Evolutionary conservation across 2,888 invertebrate genomes (phyloP).

Genomic region (Incurvaria masculella): DNA sequence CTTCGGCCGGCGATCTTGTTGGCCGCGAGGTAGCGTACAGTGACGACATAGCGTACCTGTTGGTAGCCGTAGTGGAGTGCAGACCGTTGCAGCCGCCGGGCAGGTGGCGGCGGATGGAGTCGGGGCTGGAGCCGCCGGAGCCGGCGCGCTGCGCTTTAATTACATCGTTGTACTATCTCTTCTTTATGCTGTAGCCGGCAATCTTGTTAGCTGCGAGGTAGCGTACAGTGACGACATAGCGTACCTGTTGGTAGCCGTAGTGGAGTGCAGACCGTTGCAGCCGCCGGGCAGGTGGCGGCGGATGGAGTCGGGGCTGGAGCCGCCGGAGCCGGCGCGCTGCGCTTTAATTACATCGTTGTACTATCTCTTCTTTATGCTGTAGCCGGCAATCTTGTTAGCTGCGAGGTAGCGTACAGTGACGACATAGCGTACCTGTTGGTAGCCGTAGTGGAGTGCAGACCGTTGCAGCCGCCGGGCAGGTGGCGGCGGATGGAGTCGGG

Average conservation of each 20-base stretch:
- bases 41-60: slow-evolving; percentile 51
- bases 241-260: slow-evolving; percentile 69
- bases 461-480: slow-evolving; percentile 74
- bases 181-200: slow-evolving; percentile 60
- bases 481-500: slow-evolving; percentile 71
- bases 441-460: slow-evolving; percentile 71
- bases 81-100: slow-evolving; percentile 78
- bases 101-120: slow-evolving; percentile 65
- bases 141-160: slow-evolving; percentile 65
- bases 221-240: too few relatives aligned
- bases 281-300: slow-evolving; percentile 66
- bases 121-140: slow-evolving; percentile 74
- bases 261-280: slow-evolving; percentile 79
- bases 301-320: slow-evolving; percentile 75
- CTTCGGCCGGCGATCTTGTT: slow-evolving; percentile 71
- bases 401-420: too few relatives aligned
- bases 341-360: slow-evolving; percentile 67
- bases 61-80: slow-evolving; percentile 72
- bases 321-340: slow-evolving; percentile 67
- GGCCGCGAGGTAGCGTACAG: slow-evolving; percentile 76
- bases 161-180: slow-evolving; percentile 70
- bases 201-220: slow-evolving; percentile 81
- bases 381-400: slow-evolving; percentile 72
- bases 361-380: slow-evolving; percentile 64
- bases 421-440: slow-evolving; percentile 76